Evolutionary conservation across 2,113 vertebrate genomes (phyloP).

Genomic region (Mirza zaza): DNA sequence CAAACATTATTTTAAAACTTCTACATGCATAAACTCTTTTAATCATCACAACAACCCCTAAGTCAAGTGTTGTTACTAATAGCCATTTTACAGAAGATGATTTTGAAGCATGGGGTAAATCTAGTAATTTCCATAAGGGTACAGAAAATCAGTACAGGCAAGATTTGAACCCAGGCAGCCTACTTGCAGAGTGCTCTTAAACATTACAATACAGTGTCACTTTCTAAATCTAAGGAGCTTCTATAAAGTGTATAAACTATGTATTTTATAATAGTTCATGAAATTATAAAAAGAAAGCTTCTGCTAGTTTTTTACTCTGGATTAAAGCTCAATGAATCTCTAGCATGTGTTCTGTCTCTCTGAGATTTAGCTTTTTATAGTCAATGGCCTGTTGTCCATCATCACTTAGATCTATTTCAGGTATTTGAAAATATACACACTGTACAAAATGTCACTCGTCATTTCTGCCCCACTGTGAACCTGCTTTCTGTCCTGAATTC

Average conservation of each 20-base stretch:
- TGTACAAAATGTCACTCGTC: neutral
- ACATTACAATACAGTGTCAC: neutral
- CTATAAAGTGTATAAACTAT: neutral
- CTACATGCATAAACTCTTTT: neutral
- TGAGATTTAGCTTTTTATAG: neutral
- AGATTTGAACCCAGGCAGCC: neutral
- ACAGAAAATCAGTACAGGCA: neutral
- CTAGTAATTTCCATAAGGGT: neutral
- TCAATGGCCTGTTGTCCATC: neutral
- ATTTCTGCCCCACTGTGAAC: neutral
- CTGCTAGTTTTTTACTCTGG: neutral
- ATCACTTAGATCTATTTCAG: neutral
- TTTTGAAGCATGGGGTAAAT: neutral
- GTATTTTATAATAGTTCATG: neutral
- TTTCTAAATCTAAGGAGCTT: neutral
- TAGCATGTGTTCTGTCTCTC: rapidly evolving
- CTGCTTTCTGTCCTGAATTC: neutral
- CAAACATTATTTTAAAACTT: neutral
- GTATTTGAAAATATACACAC: neutral
- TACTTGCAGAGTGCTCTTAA: neutral
- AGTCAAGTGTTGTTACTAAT: neutral
- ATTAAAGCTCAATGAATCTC: neutral
- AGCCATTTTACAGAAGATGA: neutral
- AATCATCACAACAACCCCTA: neutral
- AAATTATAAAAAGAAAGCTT: neutral